phyloP scores from a whole-genome alignment of 2,113 vertebrate genomes.

The Mirounga angustirostris region DNA sequence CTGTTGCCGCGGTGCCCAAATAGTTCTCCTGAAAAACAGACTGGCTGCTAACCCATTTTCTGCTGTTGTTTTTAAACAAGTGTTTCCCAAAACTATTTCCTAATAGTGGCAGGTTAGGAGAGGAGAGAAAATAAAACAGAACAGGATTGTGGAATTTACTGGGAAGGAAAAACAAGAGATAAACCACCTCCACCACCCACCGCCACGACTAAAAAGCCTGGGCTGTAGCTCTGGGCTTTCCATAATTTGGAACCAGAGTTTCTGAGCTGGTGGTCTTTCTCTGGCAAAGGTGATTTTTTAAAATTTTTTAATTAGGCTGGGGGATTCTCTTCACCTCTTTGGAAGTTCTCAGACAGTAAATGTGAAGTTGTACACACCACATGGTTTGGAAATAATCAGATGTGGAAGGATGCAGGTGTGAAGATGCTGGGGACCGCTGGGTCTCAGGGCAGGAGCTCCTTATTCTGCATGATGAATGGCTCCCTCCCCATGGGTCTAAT shows the following conservation, averaged over 20 bases:
- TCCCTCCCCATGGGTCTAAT: neutral
- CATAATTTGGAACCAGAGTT: conserved; percentile 76
- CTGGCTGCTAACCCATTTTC: conserved; percentile 78
- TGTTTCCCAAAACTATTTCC: conserved; percentile 88
- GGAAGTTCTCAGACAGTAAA: neutral
- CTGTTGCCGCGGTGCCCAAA: conserved; percentile 60
- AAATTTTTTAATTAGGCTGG: neutral
- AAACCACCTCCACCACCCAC: conserved; percentile 38
- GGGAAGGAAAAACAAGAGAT: conserved; percentile 71
- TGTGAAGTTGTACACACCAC: neutral
- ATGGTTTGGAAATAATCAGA: neutral
- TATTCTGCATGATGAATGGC: fast-evolving
- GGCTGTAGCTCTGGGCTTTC: conserved; percentile 57
- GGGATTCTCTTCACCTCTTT: neutral
- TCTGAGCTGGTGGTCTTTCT: conserved; percentile 66
- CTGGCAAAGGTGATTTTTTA: neutral
- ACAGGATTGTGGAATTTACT: conserved; percentile 63
- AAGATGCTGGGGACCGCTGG: neutral
- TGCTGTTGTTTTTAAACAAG: conserved; percentile 87
- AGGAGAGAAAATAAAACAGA: conserved; percentile 53
- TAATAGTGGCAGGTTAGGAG: conserved; percentile 63
- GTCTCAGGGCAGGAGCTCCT: neutral
- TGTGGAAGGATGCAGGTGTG: neutral
- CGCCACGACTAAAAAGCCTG: neutral
- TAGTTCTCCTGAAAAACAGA: conserved; percentile 79